Base-by-base conservation (phyloP, 2,113 vertebrate species). In the Balaeniceps rex region DNA sequence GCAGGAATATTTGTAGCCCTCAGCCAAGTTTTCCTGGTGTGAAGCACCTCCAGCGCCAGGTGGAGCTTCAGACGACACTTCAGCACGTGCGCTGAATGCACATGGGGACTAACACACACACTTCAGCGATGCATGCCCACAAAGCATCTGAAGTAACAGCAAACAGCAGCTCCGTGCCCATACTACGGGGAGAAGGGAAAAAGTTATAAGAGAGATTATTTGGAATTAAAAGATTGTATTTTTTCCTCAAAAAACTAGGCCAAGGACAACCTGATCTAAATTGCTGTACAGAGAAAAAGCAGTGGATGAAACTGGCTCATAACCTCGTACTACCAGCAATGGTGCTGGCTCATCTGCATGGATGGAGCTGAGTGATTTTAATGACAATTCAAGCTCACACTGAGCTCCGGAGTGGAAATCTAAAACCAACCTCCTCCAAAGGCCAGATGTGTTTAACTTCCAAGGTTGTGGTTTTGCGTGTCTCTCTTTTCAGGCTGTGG, bases 351-450 rank as follows among this genome's bases (percentile, higher is more conserved):
- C 4, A 0, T 63, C 61, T 82, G 19, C 69, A 44, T 26, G 57
- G 47, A 88, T 31, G 38, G 63, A 93, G n/a, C 58, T 34, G 51
- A 16, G 26, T 68, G 79, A 86, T 81, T 86, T 94, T 78, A 94
- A 92, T 57, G 65, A 83, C 60, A 75, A 77, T 52, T 71, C 69
- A 78, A 72, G 63, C 64, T 94, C 78, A 78, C 0, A 1, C 49
- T 54, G 72, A 87, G 51, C 58, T 87, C 42, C 18, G 1, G 26
- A 90, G 31, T 63, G n/a, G 57, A 97, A 90, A 91, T 52, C 60
- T 84, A 95, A 96, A 75, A 4, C 76, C 12, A 88, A 15, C 8
- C 34, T 78, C 47, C 52, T 93, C 65, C 55, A 84, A 93, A 90
- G 74, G 80, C 83, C 65, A 91, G 33, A 81, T 5, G 1, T 60